Conservation (phyloP, 2,888 invertebrate species). For the Bursaphelenchus okinawaensis region DNA sequence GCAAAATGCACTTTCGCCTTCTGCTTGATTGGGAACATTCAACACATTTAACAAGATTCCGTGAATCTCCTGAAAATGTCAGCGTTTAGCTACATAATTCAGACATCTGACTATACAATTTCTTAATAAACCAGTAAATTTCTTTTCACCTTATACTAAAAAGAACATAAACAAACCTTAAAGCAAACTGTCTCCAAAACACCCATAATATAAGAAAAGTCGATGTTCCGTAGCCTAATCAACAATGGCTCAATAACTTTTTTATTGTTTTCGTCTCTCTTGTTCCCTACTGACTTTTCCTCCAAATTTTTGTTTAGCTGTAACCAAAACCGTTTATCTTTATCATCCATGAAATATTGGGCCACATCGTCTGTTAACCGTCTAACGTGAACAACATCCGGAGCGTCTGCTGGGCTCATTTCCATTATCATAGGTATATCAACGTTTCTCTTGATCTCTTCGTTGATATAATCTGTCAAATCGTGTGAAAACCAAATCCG, state of each 20-base stretch:
- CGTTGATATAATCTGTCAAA: background rate
- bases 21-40: conserved; percentile 10
- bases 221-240: background rate
- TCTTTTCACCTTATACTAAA: too few relatives aligned
- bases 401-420: background rate
- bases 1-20: conserved; percentile 92
- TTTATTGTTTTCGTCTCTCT: conserved; percentile 10
- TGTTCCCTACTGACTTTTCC: background rate
- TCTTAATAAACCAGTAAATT: background rate
- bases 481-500: background rate
- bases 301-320: conserved; percentile 1
- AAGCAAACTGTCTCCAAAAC: conserved; percentile 8
- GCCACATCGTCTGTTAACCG: background rate
- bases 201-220: background rate
- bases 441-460: background rate
- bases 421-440: background rate
- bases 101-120: background rate
- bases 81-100: background rate
- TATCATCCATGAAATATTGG: background rate
- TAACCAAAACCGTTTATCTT: conserved; percentile 1
- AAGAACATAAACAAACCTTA: background rate
- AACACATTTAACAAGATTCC: background rate
- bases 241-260: background rate
- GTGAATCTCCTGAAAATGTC: conserved; percentile 11
- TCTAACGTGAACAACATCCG: background rate